A percentile compares a stretch with the other conserved stretches of the same genome.
These are phyloP conservation scores for Noctua comes DNA, from an alignment of 2,888 invertebrate species.

Conservation along the genomic window DNA sequence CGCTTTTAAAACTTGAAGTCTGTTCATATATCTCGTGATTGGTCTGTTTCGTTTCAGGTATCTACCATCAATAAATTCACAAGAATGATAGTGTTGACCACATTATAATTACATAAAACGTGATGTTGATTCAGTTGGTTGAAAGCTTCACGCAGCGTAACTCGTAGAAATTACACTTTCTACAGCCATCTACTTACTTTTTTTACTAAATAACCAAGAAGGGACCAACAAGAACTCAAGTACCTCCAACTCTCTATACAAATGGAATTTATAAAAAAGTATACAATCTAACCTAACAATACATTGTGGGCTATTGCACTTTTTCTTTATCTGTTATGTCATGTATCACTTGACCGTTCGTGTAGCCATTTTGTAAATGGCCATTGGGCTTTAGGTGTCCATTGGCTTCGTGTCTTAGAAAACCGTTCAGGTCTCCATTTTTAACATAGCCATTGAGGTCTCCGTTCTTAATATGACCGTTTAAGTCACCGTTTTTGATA, in stretches of 20 bases:
- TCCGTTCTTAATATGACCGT: slow-evolving; percentile 64
- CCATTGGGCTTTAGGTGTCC: slow-evolving; percentile 62
- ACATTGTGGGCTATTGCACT: slow-evolving; percentile 77
- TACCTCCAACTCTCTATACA: slow-evolving; percentile 55
- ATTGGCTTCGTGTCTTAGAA: slow-evolving; percentile 59
- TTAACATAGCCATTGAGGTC: slow-evolving; percentile 46
- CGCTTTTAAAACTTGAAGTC: not conserved
- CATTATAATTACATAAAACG: slow-evolving; percentile 38
- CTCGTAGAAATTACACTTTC: slow-evolving; percentile 62
- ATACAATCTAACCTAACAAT: slow-evolving; percentile 60
- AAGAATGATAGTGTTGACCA: slow-evolving; percentile 24
- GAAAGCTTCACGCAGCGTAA: slow-evolving; percentile 49
- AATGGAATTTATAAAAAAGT: slow-evolving; percentile 60
- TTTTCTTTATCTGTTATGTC: slow-evolving; percentile 80
- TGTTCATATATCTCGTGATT: not conserved
- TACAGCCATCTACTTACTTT: slow-evolving; percentile 48
- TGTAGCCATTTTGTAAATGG: slow-evolving; percentile 73
- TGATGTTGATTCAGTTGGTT: slow-evolving; percentile 42
- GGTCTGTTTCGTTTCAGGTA: not conserved
- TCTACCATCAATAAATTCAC: not conserved
- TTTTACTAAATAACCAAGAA: slow-evolving; percentile 36
- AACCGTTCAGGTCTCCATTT: slow-evolving; percentile 68
- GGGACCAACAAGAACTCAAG: slow-evolving; percentile 52
- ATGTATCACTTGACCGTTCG: slow-evolving; percentile 74
- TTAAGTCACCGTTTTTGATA: slow-evolving; percentile 60